Conservation (phyloP, 2,888 invertebrate species). For the Andrena camellia region DNA sequence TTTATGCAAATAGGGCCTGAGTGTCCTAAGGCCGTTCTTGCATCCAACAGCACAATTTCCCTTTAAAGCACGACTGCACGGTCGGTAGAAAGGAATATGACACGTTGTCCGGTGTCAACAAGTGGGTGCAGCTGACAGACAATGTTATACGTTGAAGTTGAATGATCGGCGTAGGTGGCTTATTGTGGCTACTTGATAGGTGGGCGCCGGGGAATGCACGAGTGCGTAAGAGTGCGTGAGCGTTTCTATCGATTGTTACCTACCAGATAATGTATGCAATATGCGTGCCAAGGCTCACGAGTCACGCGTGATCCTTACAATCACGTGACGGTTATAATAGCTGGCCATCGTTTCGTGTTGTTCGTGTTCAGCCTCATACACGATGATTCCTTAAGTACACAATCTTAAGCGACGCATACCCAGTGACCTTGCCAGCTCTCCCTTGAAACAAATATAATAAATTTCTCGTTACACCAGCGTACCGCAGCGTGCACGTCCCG, state of each 20-base stretch:
- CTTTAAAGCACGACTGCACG: conserved; percentile 28
- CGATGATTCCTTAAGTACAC: background rate
- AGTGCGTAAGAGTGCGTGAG: conserved; percentile 53
- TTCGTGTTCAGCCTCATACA: conserved; percentile 1
- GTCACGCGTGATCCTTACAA: conserved; percentile 62
- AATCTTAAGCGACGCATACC: background rate
- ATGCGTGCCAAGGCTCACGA: conserved; percentile 79
- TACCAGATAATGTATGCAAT: conserved; percentile 60
- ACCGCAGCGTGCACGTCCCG: background rate
- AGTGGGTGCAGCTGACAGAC: conserved; percentile 57
- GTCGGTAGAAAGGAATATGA: conserved; percentile 36
- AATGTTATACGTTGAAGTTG: conserved; percentile 51
- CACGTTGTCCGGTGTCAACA: conserved; percentile 49
- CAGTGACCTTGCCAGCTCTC: background rate
- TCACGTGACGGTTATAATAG: conserved; percentile 60
- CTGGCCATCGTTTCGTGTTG: conserved; percentile 13
- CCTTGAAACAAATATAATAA: no score
- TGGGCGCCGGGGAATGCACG: conserved; percentile 58
- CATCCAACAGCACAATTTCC: background rate
- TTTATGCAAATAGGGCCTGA: no score
- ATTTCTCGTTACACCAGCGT: no score
- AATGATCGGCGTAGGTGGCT: conserved; percentile 66
- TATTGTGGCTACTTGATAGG: conserved; percentile 57
- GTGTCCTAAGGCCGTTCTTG: no score
- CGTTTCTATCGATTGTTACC: conserved; percentile 62